Percentiles rank a stretch among this genome's conserved stretches.
Evolutionary conservation across 1,140 invertebrate species (phyloP).

Genomic region (Vanessa atalanta): DNA sequence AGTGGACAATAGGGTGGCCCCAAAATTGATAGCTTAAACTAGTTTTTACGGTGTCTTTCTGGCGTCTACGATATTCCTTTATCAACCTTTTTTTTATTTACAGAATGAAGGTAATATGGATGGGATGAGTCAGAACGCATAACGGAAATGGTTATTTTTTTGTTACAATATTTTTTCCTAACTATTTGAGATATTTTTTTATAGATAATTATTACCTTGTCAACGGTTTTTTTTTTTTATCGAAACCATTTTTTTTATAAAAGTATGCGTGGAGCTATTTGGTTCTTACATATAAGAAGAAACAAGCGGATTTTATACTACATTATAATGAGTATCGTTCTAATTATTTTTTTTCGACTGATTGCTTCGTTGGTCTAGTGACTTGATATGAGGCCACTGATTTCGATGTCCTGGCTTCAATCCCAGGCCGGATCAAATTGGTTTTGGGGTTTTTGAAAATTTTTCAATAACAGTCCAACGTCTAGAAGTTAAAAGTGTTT

Average conservation of each 20-base stretch:
- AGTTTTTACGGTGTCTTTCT: slow-evolving; percentile 33
- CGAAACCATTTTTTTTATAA: not conserved
- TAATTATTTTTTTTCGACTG: too few species aligned
- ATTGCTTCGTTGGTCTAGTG: too few species aligned
- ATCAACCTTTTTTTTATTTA: slow-evolving; percentile 27
- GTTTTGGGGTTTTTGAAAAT: too few species aligned
- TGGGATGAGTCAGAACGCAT: slow-evolving; percentile 19
- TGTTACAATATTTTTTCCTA: not conserved
- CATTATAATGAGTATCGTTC: too few species aligned
- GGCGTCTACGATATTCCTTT: slow-evolving; percentile 24
- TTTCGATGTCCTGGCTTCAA: too few species aligned
- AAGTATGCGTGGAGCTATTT: too few species aligned
- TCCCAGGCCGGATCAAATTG: too few species aligned
- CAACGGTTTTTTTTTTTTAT: not conserved
- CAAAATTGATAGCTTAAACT: slow-evolving; percentile 42
- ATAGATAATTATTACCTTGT: not conserved
- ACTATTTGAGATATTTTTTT: not conserved
- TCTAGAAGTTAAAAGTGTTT: too few species aligned
- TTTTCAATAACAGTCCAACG: too few species aligned
- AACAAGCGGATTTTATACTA: too few species aligned
- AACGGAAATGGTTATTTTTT: slow-evolving; percentile 9
- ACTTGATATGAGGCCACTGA: too few species aligned
- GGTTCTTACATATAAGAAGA: too few species aligned
- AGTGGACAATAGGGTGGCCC: slow-evolving; percentile 42
- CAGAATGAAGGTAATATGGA: not conserved